Evolutionary conservation across 1,140 invertebrate genomes (phyloP).

Genomic region (Eriocheir sinensis): DNA sequence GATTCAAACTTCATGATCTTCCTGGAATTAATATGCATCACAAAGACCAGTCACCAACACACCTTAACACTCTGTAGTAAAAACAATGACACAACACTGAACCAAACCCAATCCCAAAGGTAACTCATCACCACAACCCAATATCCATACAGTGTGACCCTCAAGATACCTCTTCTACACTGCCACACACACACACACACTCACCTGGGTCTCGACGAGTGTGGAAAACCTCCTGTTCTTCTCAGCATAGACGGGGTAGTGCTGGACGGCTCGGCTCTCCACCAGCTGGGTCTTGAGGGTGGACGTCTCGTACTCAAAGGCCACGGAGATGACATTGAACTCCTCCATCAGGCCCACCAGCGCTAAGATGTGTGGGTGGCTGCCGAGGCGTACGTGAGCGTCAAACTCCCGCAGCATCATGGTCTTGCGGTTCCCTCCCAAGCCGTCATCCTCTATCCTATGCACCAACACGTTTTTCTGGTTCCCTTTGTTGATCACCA

Average conservation of each 20-base stretch:
- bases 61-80: too few species aligned
- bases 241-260: constrained; percentile 82
- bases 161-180: neutral
- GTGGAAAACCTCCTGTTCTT: constrained; percentile 84
- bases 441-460: constrained; percentile 71
- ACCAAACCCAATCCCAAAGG: too few species aligned
- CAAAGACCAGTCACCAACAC: too few species aligned
- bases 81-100: too few species aligned
- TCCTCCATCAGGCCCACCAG: constrained; percentile 91
- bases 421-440: constrained; percentile 58
- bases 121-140: neutral
- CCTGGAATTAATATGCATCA: too few species aligned
- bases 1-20: too few species aligned
- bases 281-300: constrained; percentile 87
- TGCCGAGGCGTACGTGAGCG: constrained; percentile 86
- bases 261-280: constrained; percentile 85
- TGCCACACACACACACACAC: too few species aligned
- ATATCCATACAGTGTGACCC: too few species aligned
- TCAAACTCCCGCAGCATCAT: constrained; percentile 89
- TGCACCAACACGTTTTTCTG: constrained; percentile 72
- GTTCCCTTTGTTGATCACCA: constrained; percentile 71
- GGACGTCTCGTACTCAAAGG: constrained; percentile 78
- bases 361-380: constrained; percentile 88
- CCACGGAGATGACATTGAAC: constrained; percentile 80
- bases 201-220: constrained; percentile 84